Evolutionary conservation across 2,888 invertebrate genomes (phyloP), one percentile per base, ranked within the genome.

Genomic region (Scaptomyza polygonia): DNA sequence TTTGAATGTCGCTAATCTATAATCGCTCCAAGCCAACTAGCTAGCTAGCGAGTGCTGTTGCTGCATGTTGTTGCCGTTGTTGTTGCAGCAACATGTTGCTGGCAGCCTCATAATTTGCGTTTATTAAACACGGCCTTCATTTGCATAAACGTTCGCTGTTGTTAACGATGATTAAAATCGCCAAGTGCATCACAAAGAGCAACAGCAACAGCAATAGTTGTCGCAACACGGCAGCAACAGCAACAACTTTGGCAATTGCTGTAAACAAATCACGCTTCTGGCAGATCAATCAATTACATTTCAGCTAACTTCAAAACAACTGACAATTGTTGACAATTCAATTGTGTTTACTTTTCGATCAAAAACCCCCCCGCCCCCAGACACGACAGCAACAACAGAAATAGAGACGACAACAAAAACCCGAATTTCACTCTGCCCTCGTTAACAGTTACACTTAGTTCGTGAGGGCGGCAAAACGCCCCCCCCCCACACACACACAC

Each of bases 1-100:
- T 86, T 88, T 80, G 77, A 77, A 85, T 86, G 88, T 81, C 68
- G 76, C 76, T 87, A 72, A 84, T 84, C 84, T 77, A 57, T 48
- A 74, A 87, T 87, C 87, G 68, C 61, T 48, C n/a, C 7, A 43
- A 62, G 25, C 32, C 57, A 36, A 36, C 59, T 30, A 47, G 29
- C 29, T 49, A 32, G 42, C 58, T 34, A 39, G 59, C 58, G 59
- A 55, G 59, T 56, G 65, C 54, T 62, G 48, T 34, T 21, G 44
- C 39, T 49, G 34, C 47, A 58, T 74, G 67, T 63, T 63, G 68
- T 29, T 58, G 52, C 27, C 62, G 64, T 42, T 42, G 64, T 42
- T 42, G 25, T 21, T 47, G 53, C 52, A 62, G 77, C 79, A 82
- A 79, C 79, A 79, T 79, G 86, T 75, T 67, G 70, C 67, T 59